Base-by-base conservation (phyloP, 92 coral and sea anemone species). In the Parazoanthus swiftii region DNA sequence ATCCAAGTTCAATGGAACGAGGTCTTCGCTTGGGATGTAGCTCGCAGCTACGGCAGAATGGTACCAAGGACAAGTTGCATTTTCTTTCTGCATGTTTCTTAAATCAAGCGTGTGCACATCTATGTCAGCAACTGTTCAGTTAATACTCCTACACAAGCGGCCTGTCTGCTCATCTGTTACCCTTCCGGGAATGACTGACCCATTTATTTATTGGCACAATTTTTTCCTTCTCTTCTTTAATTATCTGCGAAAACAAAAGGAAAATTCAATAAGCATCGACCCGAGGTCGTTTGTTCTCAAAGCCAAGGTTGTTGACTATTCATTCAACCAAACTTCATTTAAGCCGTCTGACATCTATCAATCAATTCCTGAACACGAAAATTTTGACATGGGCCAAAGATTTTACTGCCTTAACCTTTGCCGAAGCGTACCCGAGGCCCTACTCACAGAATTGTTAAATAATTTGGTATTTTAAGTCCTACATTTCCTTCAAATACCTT, bases 331-430 rank as follows among this genome's bases (percentile, higher is more conserved):
- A 68, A 46, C 79, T 70, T 48, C 21, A 38, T 70, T 43, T 68
- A 44, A 67, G 21, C 39, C 43, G 18, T 46, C 68, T 89, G 94
- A 92, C 94, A 92, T 51, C 42, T 92, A 86, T 90, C 94, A 89
- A 76, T 92, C 94, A 92, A 89, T 85, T 63, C 43, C 25, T 86
- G 63, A 92, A 92, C 94, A 92, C 81, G 94, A 92, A 92, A 92
- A 89, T 79, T 79, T 84, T 36, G 87, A 84, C 75, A 71, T 84
- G 79, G 79, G 16, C 78, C 77, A 70, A 54, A 84, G 65, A 29
- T 43, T 68, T 38, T 35, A 66, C 46, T 10, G 37, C 21, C 38
- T 36, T 8, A 38, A 44, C 56, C 8, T 43, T 84, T 33, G 36
- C 23, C 67, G 15, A 72, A 68, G 48, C 44, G 46, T 56, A 80